Evolutionary conservation across 2,113 vertebrate genomes (phyloP).

Genomic region (Mesitornis unicolor): DNA sequence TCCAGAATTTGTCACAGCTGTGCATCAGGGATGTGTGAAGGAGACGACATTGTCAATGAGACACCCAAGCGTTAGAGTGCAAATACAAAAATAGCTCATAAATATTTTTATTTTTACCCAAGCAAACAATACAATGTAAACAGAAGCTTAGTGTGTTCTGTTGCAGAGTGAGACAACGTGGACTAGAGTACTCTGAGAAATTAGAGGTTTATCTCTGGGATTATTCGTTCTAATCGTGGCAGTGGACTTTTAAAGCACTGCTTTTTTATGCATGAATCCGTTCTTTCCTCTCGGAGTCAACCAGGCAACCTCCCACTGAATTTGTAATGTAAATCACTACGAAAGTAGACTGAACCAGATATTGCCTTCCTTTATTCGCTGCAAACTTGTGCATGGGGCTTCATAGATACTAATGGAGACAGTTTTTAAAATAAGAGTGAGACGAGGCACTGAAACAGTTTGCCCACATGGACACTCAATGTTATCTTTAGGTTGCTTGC

Average conservation of each 20-base stretch:
- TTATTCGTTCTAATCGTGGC: slow-evolving; percentile 21
- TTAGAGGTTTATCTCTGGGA: slow-evolving; percentile 18
- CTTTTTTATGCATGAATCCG: neutral
- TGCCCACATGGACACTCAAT: neutral
- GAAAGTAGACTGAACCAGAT: neutral
- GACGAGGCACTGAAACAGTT: neutral
- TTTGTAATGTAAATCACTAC: neutral
- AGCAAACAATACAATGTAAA: neutral
- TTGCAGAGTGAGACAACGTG: neutral
- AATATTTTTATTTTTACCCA: neutral
- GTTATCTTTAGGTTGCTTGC: neutral
- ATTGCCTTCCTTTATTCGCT: neutral
- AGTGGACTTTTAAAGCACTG: neutral
- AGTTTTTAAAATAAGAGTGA: neutral
- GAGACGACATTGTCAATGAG: neutral
- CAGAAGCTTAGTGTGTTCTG: neutral
- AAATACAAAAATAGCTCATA: neutral
- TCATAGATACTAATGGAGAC: neutral
- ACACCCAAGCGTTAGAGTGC: neutral
- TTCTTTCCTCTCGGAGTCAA: neutral
- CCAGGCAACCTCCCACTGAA: neutral
- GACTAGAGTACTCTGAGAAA: neutral
- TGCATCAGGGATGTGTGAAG: neutral
- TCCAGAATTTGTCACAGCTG: neutral
- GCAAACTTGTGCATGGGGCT: neutral